Evolutionary conservation across 2,113 vertebrate species (phyloP).

Genomic region (Apteryx owenii): DNA sequence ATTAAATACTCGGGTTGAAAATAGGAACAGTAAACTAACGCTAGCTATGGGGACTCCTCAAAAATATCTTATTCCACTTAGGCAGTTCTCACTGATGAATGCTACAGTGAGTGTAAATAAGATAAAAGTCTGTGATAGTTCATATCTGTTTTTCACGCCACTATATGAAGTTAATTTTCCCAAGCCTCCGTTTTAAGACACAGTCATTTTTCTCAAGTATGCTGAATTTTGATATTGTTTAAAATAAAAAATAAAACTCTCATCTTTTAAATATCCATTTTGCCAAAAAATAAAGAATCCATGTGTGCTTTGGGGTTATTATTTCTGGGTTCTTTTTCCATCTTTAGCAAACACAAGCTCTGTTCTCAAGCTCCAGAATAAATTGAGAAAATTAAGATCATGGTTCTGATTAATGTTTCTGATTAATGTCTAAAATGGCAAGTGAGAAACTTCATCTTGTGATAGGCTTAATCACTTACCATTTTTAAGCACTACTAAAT

Average conservation of each 20-base stretch:
- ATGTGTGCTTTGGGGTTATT: neutral
- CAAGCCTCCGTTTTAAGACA: neutral
- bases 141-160: neutral
- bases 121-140: neutral
- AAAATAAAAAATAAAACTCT: neutral
- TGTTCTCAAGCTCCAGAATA: constrained; percentile 2
- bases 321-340: neutral
- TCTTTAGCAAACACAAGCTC: neutral
- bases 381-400: neutral
- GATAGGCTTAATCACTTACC: constrained; percentile 23
- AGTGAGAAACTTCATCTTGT: neutral
- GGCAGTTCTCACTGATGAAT: neutral
- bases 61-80: neutral
- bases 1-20: neutral
- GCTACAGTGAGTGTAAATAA: neutral
- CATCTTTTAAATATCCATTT: neutral
- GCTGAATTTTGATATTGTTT: neutral
- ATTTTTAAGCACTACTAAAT: constrained; percentile 10
- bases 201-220: neutral
- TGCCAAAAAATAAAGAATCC: neutral
- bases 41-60: neutral
- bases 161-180: neutral
- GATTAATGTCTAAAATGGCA: constrained; percentile 36
- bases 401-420: neutral
- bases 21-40: neutral